Base-by-base conservation (phyloP, 2,888 invertebrate species). In the Phaedon cochleariae region DNA sequence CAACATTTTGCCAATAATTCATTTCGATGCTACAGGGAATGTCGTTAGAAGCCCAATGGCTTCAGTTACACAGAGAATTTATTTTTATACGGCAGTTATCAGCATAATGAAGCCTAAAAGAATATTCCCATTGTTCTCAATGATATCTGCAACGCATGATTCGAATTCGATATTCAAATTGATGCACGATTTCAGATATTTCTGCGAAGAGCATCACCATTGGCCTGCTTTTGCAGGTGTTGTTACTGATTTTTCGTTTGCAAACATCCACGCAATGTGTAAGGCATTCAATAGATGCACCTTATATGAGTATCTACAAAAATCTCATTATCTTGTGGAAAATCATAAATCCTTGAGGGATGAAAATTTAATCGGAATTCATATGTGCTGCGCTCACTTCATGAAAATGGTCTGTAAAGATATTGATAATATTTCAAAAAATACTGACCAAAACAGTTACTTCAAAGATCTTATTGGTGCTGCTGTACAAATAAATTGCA, bases 21-120 rank as follows among this genome's bases (percentile, higher is more conserved):
- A 67, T 64, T 71, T 69, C 49, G 71, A 71, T 67, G 71, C 69
- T 12, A 69, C 67, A 10, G 71, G 69, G 5, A 46, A 21, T n/a
- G 15, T 71, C 1, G 63, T 67, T 6, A 55, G 58, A 34, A 55
- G 59, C 10, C 69, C 67, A 15, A 59, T 26, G 7, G 20, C 57
- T 1, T 9, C 6, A 26, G 17, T 54, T 12, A 49, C 17, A 22
- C 66, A 65, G 48, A 9, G 60, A 17, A 54, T 65, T 12, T 66
- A 57, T 60, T 45, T 59, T 17, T 68, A 68, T 26, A 41, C 54
- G 15, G 65, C 21, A 12, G 63, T 63, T 6, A 48, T 58, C 5
- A n/a, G 22, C 31, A 29, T 63, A 6, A 18, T 4, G 2, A 22
- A 58, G 20, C 55, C 54, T 6, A 57, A 63, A 20, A 46, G 65